Evolutionary conservation across 92 coral and sea anemone species (phyloP), one percentile per base, ranked within the genome.

Genomic region (Galaxea fascicularis): DNA sequence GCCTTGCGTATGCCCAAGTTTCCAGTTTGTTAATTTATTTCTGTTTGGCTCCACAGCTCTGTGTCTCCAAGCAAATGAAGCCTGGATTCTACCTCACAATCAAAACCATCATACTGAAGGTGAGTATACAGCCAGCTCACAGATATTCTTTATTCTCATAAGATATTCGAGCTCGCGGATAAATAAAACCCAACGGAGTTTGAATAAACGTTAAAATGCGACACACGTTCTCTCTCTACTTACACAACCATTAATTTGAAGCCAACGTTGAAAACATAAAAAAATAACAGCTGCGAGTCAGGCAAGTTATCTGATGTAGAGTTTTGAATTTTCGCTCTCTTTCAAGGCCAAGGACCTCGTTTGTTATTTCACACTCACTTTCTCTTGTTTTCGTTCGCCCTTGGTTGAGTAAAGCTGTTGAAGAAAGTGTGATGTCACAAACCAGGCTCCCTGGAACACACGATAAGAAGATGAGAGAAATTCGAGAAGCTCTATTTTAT

Each of bases 21-120:
- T 17, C 12, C 4, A 35, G 27, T 4, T 10, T 21, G 26, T 16
- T 35, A 17, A 0, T 41, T 4, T 13, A 0, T 24, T 73, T 53
- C 73, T 57, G 14, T 76, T 79, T 80, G n/a, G 14, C 59, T 82
- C 53, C 13, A 4, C 90, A 96, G 96, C 92, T 96, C 21, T 96
- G 99, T 35, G 88, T 90, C 20, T 75, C 92, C 8, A 85, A 94
- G 89, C 97, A 96, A 69, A 94, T 96, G 94, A 96, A 94, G 45
- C 99, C 99, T 6, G 99, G 98, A 64, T 96, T 96, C 80, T 96
- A 96, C 78, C 89, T 94, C 73, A 96, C 99, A 21, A 96, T 92
- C 22, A 96, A 96, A 82, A 95, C 95, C 52, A 96, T 96, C 14
- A 90, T 94, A 74, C 87, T 96, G 12, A 96, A 96, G 96, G 99